Percentiles rank a stretch among this genome's conserved stretches.
Evolutionary conservation across 1,140 invertebrate genomes (phyloP).

Genomic region (Cyclina sinensis): DNA sequence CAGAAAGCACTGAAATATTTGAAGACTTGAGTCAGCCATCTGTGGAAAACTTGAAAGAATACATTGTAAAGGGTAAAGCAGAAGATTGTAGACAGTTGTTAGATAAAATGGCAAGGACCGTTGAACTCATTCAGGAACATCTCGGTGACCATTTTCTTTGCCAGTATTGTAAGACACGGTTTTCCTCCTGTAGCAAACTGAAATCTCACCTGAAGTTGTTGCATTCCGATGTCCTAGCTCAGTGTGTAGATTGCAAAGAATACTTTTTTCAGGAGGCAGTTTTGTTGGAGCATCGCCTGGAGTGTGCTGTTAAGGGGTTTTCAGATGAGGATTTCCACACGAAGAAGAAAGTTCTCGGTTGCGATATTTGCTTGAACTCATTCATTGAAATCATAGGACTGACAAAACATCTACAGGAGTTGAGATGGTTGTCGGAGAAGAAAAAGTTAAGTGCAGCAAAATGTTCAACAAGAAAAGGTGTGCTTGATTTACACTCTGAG

Average conservation of each 20-base stretch:
- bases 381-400: neutral
- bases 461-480: neutral
- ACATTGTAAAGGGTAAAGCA: neutral
- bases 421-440: neutral
- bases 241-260: conserved; percentile 11
- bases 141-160: conserved; percentile 5
- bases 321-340: neutral
- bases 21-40: neutral
- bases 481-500: conserved; percentile 5
- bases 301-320: conserved; percentile 7
- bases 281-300: neutral
- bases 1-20: neutral
- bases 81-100: neutral
- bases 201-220: neutral
- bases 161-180: neutral
- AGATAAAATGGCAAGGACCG: neutral
- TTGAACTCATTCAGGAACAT: conserved; percentile 2
- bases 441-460: neutral
- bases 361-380: conserved; percentile 6
- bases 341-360: conserved; percentile 3
- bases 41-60: neutral
- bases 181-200: neutral
- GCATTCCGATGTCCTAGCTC: neutral
- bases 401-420: neutral
- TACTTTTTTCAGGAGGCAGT: neutral